Conservation (phyloP, 2,113 vertebrate species). For the Pelecanus crispus region DNA sequence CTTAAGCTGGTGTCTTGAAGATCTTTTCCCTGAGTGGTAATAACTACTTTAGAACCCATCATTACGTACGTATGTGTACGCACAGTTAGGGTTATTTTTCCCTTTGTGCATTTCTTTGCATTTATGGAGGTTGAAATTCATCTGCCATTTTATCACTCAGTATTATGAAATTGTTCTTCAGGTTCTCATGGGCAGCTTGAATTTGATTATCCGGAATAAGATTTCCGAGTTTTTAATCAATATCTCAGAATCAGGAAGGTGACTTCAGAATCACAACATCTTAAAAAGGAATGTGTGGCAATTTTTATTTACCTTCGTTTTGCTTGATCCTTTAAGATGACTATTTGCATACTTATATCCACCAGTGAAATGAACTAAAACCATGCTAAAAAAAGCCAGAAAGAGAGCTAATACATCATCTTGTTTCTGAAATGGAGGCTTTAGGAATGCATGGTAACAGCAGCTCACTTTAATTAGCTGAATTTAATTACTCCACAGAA, state of each 20-base stretch:
- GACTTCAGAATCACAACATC: not conserved
- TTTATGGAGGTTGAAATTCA: conserved; percentile 26
- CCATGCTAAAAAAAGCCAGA: not conserved
- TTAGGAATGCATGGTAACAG: not conserved
- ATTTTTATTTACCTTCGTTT: conserved; percentile 10
- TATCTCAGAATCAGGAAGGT: not conserved
- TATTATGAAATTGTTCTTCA: conserved; percentile 22
- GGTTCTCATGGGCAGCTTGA: not conserved
- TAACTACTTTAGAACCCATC: not conserved
- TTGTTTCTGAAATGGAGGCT: not conserved
- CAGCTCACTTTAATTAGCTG: conserved; percentile 23
- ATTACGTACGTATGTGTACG: not conserved
- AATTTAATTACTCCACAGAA: conserved; percentile 36
- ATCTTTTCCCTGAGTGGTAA: not conserved
- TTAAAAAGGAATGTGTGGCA: not conserved
- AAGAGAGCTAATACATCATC: not conserved
- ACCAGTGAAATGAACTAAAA: not conserved
- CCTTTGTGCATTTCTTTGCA: not conserved
- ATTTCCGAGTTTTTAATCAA: conserved; percentile 4
- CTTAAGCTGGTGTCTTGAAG: not conserved
- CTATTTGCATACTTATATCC: conserved; percentile 4
- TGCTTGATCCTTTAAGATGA: not conserved
- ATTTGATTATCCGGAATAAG: conserved; percentile 10
- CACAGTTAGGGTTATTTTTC: not conserved
- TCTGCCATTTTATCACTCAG: not conserved